Evolutionary conservation across 2,888 invertebrate genomes (phyloP).

Genomic region (Caenorhabditis imperialis): DNA sequence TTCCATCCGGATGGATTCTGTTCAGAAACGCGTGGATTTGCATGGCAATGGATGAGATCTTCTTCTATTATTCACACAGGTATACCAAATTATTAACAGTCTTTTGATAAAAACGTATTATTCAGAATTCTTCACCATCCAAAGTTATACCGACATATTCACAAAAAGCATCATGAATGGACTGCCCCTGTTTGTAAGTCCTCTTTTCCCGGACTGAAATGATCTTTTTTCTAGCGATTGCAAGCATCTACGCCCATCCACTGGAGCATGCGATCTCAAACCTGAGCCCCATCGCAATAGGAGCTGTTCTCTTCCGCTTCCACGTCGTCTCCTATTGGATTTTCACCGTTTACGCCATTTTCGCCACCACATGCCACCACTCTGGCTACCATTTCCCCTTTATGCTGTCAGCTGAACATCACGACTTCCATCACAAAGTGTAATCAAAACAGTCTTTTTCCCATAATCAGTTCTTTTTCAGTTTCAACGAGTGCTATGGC

Average conservation of each 20-base stretch:
- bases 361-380: slow-evolving; percentile 87
- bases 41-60: slow-evolving; percentile 86
- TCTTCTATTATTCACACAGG: slow-evolving; percentile 90
- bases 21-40: slow-evolving; percentile 83
- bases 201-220: too few relatives aligned
- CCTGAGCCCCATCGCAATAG: slow-evolving; percentile 84
- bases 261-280: slow-evolving; percentile 82
- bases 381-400: slow-evolving; percentile 88
- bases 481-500: slow-evolving; percentile 89
- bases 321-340: slow-evolving; percentile 83
- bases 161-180: slow-evolving; percentile 91
- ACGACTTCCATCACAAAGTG: slow-evolving; percentile 90
- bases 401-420: slow-evolving; percentile 88
- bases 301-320: slow-evolving; percentile 2
- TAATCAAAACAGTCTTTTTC: slow-evolving; percentile 58
- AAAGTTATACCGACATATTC: slow-evolving; percentile 86
- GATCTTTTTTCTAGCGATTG: slow-evolving; percentile 59
- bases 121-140: slow-evolving; percentile 85
- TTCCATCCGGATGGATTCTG: slow-evolving; percentile 40
- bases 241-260: slow-evolving; percentile 68
- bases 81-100: slow-evolving; percentile 70
- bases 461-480: slow-evolving; percentile 78
- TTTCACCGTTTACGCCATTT: slow-evolving; percentile 85
- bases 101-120: slow-evolving; percentile 49
- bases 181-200: slow-evolving; percentile 85